Evolutionary conservation across 2,113 vertebrate genomes (phyloP).

Genomic region (Pan troglodytes): DNA sequence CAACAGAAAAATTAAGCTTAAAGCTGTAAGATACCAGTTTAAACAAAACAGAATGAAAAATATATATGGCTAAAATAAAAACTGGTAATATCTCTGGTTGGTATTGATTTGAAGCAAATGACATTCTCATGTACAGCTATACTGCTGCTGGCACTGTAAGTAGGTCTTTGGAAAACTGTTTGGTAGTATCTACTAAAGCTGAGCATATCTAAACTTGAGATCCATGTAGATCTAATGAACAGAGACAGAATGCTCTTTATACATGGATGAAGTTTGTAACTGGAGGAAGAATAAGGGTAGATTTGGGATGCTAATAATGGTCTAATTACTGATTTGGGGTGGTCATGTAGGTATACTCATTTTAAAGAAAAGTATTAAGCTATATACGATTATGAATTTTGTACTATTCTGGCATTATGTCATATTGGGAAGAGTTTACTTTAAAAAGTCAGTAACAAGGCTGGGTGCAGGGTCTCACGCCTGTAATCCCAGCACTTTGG

Average conservation of each 20-base stretch:
- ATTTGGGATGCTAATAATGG: not conserved
- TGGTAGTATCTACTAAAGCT: not conserved
- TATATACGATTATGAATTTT: not conserved
- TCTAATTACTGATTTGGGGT: not conserved
- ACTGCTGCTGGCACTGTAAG: not conserved
- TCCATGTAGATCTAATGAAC: not conserved
- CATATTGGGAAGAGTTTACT: not conserved
- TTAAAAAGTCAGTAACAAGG: not conserved
- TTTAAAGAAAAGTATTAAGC: not conserved
- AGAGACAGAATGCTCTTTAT: not conserved
- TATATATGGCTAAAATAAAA: not conserved
- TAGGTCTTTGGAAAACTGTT: not conserved
- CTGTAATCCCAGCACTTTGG: too few relatives aligned
- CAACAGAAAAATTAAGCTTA: not conserved
- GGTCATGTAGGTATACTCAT: not conserved
- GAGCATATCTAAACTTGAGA: not conserved
- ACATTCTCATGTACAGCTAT: not conserved
- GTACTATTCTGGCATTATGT: not conserved
- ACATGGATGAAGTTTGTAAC: not conserved
- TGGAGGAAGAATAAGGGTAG: not conserved
- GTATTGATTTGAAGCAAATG: not conserved
- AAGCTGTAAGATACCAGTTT: not conserved
- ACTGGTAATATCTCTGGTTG: not conserved
- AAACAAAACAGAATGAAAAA: not conserved
- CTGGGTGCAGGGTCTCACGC: accelerated